Evolutionary conservation across 2,797 vertebrate genomes (phyloP).

Genomic region (Gymnodraco acuticeps): DNA sequence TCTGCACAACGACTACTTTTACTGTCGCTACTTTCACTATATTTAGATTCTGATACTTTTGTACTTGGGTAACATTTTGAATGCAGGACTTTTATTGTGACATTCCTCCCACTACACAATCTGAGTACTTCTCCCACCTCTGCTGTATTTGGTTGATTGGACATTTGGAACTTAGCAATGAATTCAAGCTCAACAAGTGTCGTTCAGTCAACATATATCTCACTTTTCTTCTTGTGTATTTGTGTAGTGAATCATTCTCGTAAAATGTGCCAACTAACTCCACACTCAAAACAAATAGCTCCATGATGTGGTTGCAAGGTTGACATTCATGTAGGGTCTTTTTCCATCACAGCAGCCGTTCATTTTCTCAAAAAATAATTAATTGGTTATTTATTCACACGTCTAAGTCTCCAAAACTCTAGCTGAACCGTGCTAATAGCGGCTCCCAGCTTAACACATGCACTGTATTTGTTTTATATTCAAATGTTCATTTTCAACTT

Average conservation of each 20-base stretch:
- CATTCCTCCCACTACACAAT: too few relatives aligned
- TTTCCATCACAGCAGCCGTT: background rate
- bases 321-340: background rate
- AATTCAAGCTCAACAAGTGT: conserved; percentile 48
- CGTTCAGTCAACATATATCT: background rate
- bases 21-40: too few relatives aligned
- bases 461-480: background rate
- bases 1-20: too few relatives aligned
- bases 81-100: too few relatives aligned
- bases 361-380: too few relatives aligned
- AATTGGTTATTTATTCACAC: background rate
- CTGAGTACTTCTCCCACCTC: too few relatives aligned
- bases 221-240: conserved; percentile 9
- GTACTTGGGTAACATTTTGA: too few relatives aligned
- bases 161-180: too few relatives aligned
- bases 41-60: too few relatives aligned
- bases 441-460: background rate
- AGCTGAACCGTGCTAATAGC: background rate
- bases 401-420: background rate
- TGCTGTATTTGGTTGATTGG: too few relatives aligned
- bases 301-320: background rate
- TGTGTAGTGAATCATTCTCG: conserved; percentile 3
- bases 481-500: background rate
- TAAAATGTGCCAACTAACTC: conserved; percentile 1
- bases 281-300: background rate